Base-by-base conservation (phyloP, 2,113 vertebrate genomes). In the Larimichthys polyactis region DNA sequence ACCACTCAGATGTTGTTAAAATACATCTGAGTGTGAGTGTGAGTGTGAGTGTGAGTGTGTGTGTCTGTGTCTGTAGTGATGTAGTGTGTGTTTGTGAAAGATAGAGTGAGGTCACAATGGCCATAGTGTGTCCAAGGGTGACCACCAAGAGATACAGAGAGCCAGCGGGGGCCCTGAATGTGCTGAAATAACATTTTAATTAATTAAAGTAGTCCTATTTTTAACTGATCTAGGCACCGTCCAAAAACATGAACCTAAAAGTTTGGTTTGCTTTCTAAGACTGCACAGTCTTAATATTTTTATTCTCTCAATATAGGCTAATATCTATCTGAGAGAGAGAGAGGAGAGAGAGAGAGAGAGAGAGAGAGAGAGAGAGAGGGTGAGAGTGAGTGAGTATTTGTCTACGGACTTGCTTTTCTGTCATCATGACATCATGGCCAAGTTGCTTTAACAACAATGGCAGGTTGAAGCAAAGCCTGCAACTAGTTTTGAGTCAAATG, bases 301-400 rank as follows among this genome's bases (percentile, higher is more conserved):
- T 22, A 55, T 55, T 55, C 16, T 4, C 48, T 24, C 3, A 4
- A 20, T 22, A 44, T 64, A 24, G 24, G 24, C 24, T 24, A 1
- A 24, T 24, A 24, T 24, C 24, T 24, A 24, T 24, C 24, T 24
- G 24, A 24, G 24, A 24, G 24, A 24, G 24, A 24, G 24, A 24
- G 24, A 24, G 24, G 24, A 24, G 24, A 24, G 24, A 1, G 24
- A 24, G 24, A 24, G 24, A 24, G 24, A 24, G 24, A 24, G 24
- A 24, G n/a, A n/a, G n/a, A n/a, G n/a, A n/a, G n/a, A n/a, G n/a
- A n/a, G n/a, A n/a, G n/a, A n/a, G n/a, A n/a, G n/a, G n/a, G n/a
- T n/a, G n/a, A n/a, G n/a, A n/a, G 43, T 73, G 27, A 67, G 44
- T 62, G 44, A 75, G 48, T 32, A n/a, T 79, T 63, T 78, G 40